Percentiles rank a stretch among this genome's conserved stretches.
These are phyloP conservation scores for Crocuta crocuta DNA, from an alignment of 2,113 vertebrate genomes.

Conservation along the genomic window DNA sequence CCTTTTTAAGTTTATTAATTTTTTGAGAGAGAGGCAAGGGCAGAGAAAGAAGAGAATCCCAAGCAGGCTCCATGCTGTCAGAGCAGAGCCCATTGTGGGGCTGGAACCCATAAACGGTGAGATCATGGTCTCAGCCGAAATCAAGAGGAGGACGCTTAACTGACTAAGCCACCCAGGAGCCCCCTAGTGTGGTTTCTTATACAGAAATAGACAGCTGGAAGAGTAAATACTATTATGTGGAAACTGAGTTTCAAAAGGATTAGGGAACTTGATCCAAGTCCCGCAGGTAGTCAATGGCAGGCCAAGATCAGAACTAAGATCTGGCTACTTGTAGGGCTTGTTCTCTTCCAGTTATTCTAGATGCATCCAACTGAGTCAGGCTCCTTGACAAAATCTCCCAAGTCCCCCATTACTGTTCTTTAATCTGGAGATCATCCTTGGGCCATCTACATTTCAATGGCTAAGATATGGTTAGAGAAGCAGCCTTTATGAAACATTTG, in stretches of 20 bases:
- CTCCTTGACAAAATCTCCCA: not conserved
- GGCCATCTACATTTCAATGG: not conserved
- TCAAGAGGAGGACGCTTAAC: too few species aligned
- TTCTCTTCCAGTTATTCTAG: not conserved
- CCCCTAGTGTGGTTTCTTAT: not conserved
- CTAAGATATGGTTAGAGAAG: constrained; percentile 43
- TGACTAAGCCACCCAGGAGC: too few species aligned
- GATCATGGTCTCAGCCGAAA: too few species aligned
- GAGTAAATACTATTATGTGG: not conserved
- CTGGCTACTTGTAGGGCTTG: not conserved
- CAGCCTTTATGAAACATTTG: constrained; percentile 38
- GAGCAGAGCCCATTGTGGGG: too few species aligned
- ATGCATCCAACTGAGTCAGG: not conserved
- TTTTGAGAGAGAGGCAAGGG: too few species aligned
- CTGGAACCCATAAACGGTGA: too few species aligned
- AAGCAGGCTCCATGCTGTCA: too few species aligned
- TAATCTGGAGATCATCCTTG: not conserved
- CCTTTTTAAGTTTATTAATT: too few species aligned
- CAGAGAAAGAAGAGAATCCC: too few species aligned
- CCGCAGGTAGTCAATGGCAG: not conserved
- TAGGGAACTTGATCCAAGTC: not conserved
- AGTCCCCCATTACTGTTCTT: not conserved
- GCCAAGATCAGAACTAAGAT: not conserved
- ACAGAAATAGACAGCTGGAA: not conserved
- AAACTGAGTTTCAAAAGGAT: constrained; percentile 35